Percentiles rank a stretch among this genome's conserved stretches.
These are phyloP conservation scores for Stenoptilia bipunctidactyla DNA, from an alignment of 2,888 invertebrate species.

Conservation along the genomic window DNA sequence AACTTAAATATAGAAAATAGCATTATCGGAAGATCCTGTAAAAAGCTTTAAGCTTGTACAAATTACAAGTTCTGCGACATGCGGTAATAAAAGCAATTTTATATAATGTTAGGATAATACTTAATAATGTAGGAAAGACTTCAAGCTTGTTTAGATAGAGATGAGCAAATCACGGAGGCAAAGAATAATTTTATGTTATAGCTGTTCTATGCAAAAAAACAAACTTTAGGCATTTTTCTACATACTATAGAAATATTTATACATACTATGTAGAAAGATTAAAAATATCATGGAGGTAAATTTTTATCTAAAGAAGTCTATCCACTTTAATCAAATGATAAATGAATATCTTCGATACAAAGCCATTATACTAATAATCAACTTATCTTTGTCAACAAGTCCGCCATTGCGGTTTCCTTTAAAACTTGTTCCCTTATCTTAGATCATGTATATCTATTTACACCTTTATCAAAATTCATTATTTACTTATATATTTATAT, in stretches of 20 bases:
- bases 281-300: no score
- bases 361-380: slow-evolving; percentile 26
- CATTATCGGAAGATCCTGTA: slow-evolving; percentile 29
- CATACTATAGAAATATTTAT: no score
- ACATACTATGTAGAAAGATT: no score
- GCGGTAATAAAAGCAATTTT: slow-evolving; percentile 17
- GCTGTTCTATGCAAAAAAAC: no score
- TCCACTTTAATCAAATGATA: no score
- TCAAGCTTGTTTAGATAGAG: neutral
- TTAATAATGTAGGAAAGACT: slow-evolving; percentile 3
- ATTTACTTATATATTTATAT: slow-evolving; percentile 47
- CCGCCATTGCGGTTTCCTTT: slow-evolving; percentile 17
- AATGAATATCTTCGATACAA: neutral
- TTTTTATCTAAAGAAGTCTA: no score
- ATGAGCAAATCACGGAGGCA: neutral
- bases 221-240: no score
- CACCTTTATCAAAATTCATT: slow-evolving; percentile 60
- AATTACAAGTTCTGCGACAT: slow-evolving; percentile 35
- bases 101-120: slow-evolving; percentile 1
- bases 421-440: neutral
- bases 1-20: slow-evolving; percentile 20
- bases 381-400: slow-evolving; percentile 29
- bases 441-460: slow-evolving; percentile 1
- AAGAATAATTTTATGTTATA: no score
- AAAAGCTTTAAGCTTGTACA: slow-evolving; percentile 23